Base-by-base conservation (phyloP, 2,113 vertebrate genomes). In the Oriolus oriolus region DNA sequence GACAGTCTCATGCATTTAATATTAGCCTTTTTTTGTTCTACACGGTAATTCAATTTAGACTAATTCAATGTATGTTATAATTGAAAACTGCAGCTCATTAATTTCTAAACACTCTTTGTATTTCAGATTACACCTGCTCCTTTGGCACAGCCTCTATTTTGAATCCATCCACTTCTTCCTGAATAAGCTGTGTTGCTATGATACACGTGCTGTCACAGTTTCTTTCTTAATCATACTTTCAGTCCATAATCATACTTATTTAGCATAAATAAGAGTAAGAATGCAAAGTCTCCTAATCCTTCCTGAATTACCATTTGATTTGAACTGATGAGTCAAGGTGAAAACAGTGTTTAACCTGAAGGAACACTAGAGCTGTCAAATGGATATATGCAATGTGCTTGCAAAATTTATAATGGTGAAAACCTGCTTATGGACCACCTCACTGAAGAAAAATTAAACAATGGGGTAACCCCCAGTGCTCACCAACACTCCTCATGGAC, bases 161-260 rank as follows among this genome's bases (percentile, higher is more conserved):
- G 77, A 94, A 71, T 93, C 84, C 73, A 86, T 74, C 78, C 54
- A 28, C 89, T 93, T 95, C 87, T 93, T 96, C 90, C 91, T 90
- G 88, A 91, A 84, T 93, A 92, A 91, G 75, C 91, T 57, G 18
- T 94, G 97, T 98, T 97, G 98, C 97, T 98, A 97, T 93, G 97
- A 98, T 95, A 98, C 97, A 87, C 82, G 2, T 93, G 70, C 92
- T 95, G 84, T 91, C 94, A 95, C 88, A 86, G 69, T 90, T 97
- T 96, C 89, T 96, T 92, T 92, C 78, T 91, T 79, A 87, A 86
- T 77, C 77, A 64, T 91, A 71, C 96, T 97, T 95, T 78, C 81
- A 92, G 78, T 92, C 93, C 89, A 85, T 92, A 94, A 87, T 84
- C 95, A 92, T 57, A 91, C 78, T 87, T 73, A 89, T 56, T 92